phyloP scores from a whole-genome alignment of 2,888 invertebrate species.

The Oscheius sp. region DNA sequence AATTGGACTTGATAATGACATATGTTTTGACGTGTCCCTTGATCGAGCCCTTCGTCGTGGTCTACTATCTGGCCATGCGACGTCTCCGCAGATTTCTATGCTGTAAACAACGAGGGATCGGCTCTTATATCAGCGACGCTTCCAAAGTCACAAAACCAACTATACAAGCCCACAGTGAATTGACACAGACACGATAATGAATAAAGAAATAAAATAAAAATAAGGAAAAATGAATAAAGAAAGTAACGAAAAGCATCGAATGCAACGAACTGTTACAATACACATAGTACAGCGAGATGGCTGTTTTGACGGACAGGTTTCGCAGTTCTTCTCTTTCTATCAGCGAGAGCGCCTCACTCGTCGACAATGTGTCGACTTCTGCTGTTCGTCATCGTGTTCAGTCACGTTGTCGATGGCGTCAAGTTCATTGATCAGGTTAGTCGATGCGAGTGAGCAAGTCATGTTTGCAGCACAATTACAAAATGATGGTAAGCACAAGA shows the following conservation, averaged over 20 bases:
- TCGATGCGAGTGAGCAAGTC: not conserved
- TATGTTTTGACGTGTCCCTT: not conserved
- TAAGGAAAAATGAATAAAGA: not conserved
- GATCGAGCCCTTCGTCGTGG: not conserved
- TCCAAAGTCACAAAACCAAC: too few species aligned
- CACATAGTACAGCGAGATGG: constrained; percentile 3
- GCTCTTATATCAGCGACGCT: not conserved
- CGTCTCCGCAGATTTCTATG: not conserved
- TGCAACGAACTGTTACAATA: constrained; percentile 26
- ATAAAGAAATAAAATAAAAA: too few species aligned
- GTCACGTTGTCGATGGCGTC: not conserved
- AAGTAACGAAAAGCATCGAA: not conserved
- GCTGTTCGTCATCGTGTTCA: constrained; percentile 3
- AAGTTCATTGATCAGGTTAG: constrained; percentile 26
- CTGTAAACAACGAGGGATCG: not conserved
- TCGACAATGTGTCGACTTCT: constrained; percentile 19
- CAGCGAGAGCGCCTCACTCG: constrained; percentile 7
- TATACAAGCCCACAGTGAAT: too few species aligned
- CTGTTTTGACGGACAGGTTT: constrained; percentile 30
- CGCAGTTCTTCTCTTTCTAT: constrained; percentile 25
- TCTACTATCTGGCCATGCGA: not conserved
- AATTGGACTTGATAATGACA: not conserved
- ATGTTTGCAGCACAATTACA: not conserved
- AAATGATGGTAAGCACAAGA: not conserved
- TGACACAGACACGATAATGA: too few species aligned